Conservation (phyloP, 2,113 vertebrate species). For the Melanotaenia duboulayi region DNA sequence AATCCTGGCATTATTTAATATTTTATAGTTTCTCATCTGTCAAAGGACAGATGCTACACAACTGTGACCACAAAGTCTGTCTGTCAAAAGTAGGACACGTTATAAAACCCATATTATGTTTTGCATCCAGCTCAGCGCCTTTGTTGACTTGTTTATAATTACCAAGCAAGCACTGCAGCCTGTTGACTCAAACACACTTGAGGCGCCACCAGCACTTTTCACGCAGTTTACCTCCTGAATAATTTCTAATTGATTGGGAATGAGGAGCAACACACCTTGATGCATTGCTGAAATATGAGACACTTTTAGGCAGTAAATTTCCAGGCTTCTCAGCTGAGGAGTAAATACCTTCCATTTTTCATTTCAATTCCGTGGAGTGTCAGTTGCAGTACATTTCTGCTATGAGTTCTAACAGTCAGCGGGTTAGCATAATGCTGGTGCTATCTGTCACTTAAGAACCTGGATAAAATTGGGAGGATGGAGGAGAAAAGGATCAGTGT, state of each 20-base stretch:
- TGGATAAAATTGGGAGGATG: slow-evolving; percentile 64
- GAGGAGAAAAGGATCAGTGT: slow-evolving; percentile 68
- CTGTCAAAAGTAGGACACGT: slow-evolving; percentile 79
- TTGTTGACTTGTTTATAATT: slow-evolving; percentile 57
- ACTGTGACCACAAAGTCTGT: slow-evolving; percentile 8
- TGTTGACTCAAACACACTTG: slow-evolving; percentile 41
- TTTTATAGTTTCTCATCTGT: slow-evolving; percentile 15
- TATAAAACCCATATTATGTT: slow-evolving; percentile 64
- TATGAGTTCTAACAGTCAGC: slow-evolving; percentile 52
- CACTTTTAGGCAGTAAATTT: slow-evolving; percentile 82
- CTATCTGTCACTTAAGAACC: slow-evolving; percentile 76
- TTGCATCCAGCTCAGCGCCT: slow-evolving; percentile 71
- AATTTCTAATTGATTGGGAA: slow-evolving; percentile 89
- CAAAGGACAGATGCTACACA: not conserved
- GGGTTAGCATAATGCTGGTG: slow-evolving; percentile 66
- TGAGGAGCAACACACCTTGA: slow-evolving; percentile 80
- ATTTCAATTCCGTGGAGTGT: slow-evolving; percentile 77
- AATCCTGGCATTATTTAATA: slow-evolving; percentile 9
- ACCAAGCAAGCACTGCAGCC: slow-evolving; percentile 40
- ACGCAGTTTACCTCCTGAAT: slow-evolving; percentile 84
- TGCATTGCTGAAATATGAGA: slow-evolving; percentile 78
- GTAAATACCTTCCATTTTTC: slow-evolving; percentile 85
- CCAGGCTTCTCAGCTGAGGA: slow-evolving; percentile 81
- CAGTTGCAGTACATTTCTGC: slow-evolving; percentile 71
- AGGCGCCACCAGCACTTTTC: slow-evolving; percentile 54